Evolutionary conservation across 2,888 invertebrate species (phyloP).

Genomic region (Linyphia triangularis): DNA sequence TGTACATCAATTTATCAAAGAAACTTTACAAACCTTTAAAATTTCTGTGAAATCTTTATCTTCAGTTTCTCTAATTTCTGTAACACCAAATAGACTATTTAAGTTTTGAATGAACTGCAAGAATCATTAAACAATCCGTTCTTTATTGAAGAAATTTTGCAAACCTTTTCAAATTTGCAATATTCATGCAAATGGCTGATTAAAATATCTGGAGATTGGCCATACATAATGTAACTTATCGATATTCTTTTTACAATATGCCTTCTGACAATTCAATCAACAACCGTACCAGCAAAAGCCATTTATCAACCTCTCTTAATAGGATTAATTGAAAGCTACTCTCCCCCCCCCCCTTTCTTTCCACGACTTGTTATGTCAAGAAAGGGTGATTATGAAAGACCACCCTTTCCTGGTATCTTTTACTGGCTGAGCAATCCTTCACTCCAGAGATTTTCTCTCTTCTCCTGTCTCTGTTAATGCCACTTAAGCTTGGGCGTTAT

Average conservation of each 20-base stretch:
- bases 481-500: constrained; percentile 2
- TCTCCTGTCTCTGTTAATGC: constrained; percentile 9
- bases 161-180: too few relatives aligned
- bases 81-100: too few relatives aligned
- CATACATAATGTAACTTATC: too few relatives aligned
- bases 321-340: not conserved
- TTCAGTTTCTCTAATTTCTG: too few relatives aligned
- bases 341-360: not conserved
- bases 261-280: not conserved
- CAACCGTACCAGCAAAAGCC: not conserved
- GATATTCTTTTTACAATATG: not conserved
- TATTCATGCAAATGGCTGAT: too few relatives aligned
- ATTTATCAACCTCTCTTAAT: not conserved
- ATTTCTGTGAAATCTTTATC: too few relatives aligned
- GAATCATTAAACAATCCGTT: too few relatives aligned
- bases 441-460: not conserved
- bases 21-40: too few relatives aligned
- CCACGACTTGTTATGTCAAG: constrained; percentile 19
- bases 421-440: not conserved
- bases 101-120: too few relatives aligned
- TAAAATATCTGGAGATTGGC: too few relatives aligned
- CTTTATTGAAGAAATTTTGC: too few relatives aligned
- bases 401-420: constrained; percentile 36
- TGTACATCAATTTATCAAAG: too few relatives aligned
- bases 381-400: constrained; percentile 39